Evolutionary conservation across 1,140 invertebrate genomes (phyloP).

Genomic region (Papilio glaucus): DNA sequence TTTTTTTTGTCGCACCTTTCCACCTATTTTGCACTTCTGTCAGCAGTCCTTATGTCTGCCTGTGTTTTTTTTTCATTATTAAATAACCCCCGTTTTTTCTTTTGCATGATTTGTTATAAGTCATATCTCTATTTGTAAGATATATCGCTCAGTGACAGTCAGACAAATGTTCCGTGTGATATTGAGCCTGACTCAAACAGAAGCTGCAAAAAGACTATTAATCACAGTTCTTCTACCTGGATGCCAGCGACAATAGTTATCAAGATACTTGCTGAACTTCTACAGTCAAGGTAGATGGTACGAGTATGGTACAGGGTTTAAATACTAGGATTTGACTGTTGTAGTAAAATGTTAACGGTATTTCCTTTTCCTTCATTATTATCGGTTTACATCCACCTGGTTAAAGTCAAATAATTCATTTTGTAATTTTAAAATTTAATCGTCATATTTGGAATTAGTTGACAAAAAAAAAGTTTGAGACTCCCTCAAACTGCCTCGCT

Average conservation of each 20-base stretch:
- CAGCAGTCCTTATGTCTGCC: too few relatives aligned
- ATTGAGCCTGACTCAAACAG: slow-evolving; percentile 20
- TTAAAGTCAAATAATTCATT: too few relatives aligned
- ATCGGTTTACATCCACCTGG: neutral
- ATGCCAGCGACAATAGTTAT: slow-evolving; percentile 13
- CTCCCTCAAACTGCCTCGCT: too few relatives aligned
- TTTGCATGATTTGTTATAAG: slow-evolving; percentile 8
- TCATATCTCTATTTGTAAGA: slow-evolving; percentile 20
- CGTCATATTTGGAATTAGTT: too few relatives aligned
- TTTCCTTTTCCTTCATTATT: neutral
- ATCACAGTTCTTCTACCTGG: slow-evolving; percentile 19
- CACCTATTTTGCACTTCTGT: too few relatives aligned
- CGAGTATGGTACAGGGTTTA: neutral
- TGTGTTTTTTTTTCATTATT: too few relatives aligned
- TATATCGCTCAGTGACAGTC: slow-evolving; percentile 15
- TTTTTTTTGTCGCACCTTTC: too few relatives aligned
- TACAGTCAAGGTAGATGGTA: neutral
- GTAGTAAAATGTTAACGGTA: neutral
- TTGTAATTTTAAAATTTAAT: too few relatives aligned
- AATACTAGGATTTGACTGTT: neutral
- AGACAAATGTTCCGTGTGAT: slow-evolving; percentile 18
- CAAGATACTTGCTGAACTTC: neutral
- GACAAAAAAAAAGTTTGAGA: too few relatives aligned
- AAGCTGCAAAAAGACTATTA: slow-evolving; percentile 25
- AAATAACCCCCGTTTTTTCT: neutral